phyloP scores from a whole-genome alignment of 2,797 vertebrate species.

The Peromyscus attwateri region DNA sequence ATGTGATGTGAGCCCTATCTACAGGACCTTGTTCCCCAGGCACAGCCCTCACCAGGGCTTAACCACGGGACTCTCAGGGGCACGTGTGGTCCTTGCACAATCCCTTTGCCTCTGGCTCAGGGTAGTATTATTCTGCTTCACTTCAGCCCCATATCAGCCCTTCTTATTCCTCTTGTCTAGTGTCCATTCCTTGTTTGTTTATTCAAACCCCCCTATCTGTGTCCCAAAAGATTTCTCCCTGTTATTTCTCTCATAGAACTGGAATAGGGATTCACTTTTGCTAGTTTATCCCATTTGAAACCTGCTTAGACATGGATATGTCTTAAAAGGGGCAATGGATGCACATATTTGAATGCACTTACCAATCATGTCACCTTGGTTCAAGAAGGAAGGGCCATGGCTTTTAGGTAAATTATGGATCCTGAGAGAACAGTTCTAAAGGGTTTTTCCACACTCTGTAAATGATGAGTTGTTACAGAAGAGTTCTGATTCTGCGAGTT shows the following conservation, averaged over 20 bases:
- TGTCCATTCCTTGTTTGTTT: neutral
- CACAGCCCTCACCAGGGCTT: neutral
- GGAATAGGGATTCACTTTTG: slow-evolving; percentile 44
- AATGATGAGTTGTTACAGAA: slow-evolving; percentile 32
- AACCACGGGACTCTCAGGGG: neutral
- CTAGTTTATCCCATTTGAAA: neutral
- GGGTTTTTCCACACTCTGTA: neutral
- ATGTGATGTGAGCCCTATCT: neutral
- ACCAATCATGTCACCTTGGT: neutral
- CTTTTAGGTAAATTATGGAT: slow-evolving; percentile 43
- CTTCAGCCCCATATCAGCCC: neutral
- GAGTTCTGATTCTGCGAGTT: neutral
- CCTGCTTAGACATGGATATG: neutral
- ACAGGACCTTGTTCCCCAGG: neutral
- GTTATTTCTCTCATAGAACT: neutral
- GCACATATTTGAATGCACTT: neutral
- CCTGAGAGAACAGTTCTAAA: slow-evolving; percentile 3
- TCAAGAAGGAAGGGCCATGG: neutral
- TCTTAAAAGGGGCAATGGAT: neutral
- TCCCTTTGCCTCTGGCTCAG: neutral
- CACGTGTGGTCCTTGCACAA: neutral
- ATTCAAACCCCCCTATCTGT: neutral
- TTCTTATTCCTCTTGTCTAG: neutral
- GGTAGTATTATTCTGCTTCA: neutral
- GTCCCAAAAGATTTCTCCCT: neutral